Evolutionary conservation across 2,888 invertebrate genomes (phyloP).

Genomic region (Rhabditoides inermis): DNA sequence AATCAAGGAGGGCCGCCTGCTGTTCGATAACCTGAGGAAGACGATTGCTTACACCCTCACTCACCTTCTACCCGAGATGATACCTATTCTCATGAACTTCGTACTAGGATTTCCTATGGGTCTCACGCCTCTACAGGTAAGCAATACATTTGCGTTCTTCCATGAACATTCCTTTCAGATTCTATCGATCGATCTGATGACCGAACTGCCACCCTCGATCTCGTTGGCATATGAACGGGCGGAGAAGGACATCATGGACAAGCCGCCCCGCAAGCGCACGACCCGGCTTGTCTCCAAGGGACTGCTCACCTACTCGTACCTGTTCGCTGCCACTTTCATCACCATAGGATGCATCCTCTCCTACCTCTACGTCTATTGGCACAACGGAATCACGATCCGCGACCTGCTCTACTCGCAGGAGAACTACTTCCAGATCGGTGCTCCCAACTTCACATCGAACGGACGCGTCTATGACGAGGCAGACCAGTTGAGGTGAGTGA

Average conservation of each 20-base stretch:
- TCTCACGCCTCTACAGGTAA: conserved; percentile 37
- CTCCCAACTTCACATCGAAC: conserved; percentile 13
- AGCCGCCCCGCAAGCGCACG: too few species aligned
- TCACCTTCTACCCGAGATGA: conserved; percentile 26
- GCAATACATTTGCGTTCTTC: too few species aligned
- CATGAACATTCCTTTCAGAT: too few species aligned
- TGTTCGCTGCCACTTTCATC: conserved; percentile 43
- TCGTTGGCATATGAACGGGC: conserved; percentile 45
- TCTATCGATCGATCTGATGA: conserved; percentile 40
- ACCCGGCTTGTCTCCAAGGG: conserved; percentile 40
- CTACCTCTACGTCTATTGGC: conserved; percentile 22
- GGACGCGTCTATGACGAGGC: conserved; percentile 13
- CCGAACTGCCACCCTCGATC: conserved; percentile 42
- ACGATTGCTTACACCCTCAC: conserved; percentile 22
- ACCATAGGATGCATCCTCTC: conserved; percentile 27
- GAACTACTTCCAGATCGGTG: conserved; percentile 20
- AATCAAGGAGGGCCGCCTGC: conserved; percentile 23
- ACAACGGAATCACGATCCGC: conserved; percentile 18
- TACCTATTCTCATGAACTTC: conserved; percentile 45
- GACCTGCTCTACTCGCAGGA: conserved; percentile 20
- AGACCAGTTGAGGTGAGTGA: conserved; percentile 16
- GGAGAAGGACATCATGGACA: conserved; percentile 44
- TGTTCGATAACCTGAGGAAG: conserved; percentile 30
- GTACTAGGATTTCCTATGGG: conserved; percentile 44
- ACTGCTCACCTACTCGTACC: conserved; percentile 40